Conservation (phyloP, 2,113 vertebrate species). For the Scalopus aquaticus region DNA sequence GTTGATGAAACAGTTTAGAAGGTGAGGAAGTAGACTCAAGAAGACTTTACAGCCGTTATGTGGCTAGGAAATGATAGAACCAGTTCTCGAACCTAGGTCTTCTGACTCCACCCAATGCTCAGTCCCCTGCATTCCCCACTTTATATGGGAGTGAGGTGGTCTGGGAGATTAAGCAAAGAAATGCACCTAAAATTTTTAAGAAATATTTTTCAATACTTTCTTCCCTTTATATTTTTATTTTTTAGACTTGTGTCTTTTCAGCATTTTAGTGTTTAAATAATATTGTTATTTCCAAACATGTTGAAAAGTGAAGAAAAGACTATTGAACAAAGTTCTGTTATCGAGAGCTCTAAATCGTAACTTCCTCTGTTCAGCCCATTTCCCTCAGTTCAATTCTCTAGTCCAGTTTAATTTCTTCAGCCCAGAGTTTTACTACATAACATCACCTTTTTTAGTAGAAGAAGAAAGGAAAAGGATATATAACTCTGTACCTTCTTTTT, state of each 20-base stretch:
- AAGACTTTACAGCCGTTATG: neutral
- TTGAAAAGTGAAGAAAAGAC: constrained; percentile 25
- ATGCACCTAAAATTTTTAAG: neutral
- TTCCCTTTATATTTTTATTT: constrained; percentile 20
- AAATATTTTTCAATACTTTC: neutral
- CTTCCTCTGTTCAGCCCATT: neutral
- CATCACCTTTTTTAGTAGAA: neutral
- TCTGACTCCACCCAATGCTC: neutral
- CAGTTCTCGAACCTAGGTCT: constrained; percentile 1
- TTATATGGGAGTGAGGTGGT: neutral
- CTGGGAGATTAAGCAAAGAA: neutral
- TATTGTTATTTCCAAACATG: neutral
- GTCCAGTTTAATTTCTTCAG: neutral
- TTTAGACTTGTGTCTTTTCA: neutral
- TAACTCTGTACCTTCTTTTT: neutral
- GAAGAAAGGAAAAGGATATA: neutral
- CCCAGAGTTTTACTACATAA: neutral
- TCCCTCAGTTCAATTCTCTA: neutral
- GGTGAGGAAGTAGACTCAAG: neutral
- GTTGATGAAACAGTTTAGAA: constrained; percentile 35
- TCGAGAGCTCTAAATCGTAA: constrained; percentile 13
- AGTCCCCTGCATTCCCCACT: neutral
- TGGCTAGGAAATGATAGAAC: neutral
- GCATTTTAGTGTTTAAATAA: constrained; percentile 41
- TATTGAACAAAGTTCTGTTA: constrained; percentile 22